These are phyloP conservation scores for Pygmarrhopalites habei DNA, from an alignment of 1,140 invertebrate genomes.

Conservation along the genomic window DNA sequence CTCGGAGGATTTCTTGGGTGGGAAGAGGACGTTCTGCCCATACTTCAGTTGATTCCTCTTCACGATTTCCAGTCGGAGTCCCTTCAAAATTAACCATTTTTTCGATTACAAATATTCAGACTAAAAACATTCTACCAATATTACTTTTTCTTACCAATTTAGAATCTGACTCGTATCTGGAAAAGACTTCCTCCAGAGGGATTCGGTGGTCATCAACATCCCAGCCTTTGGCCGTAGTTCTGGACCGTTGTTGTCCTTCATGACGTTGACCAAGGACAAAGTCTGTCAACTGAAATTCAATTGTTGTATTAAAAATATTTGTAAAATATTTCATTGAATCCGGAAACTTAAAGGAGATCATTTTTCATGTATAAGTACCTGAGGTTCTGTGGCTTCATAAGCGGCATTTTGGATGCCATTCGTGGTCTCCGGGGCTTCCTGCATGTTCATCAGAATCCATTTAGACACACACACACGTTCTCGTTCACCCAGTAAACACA, in stretches of 20 bases:
- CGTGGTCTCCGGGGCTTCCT: no score
- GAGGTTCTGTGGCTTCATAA: no score
- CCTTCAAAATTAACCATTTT: slow-evolving; percentile 13
- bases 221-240: neutral
- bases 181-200: neutral
- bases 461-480: no score
- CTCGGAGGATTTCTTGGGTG: slow-evolving; percentile 23
- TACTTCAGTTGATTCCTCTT: slow-evolving; percentile 16
- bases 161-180: neutral
- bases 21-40: slow-evolving; percentile 23
- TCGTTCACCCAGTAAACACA: no score
- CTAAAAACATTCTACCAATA: no score
- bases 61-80: slow-evolving; percentile 18
- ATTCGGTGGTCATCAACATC: slow-evolving; percentile 8
- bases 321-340: no score
- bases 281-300: slow-evolving; percentile 12
- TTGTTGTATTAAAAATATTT: no score
- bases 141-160: neutral
- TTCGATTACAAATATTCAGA: no score
- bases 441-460: no score
- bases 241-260: neutral
- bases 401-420: no score
- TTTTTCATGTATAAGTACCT: no score
- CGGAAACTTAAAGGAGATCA: no score
- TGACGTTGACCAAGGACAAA: neutral